Evolutionary conservation across 2,888 invertebrate species (phyloP), one percentile per base, ranked within the genome.

Genomic region (Lasioglossum villosulum): DNA sequence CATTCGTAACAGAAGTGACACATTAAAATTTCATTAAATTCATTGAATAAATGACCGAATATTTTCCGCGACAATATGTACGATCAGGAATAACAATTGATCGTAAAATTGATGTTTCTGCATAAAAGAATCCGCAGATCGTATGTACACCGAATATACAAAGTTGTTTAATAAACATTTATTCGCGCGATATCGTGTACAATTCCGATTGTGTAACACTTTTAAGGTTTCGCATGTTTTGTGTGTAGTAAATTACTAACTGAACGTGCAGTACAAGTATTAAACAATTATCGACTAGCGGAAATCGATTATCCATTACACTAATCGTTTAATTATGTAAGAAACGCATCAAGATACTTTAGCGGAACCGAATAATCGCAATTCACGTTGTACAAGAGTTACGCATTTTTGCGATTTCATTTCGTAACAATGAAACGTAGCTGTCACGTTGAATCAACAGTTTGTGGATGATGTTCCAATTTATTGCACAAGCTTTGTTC

Each of bases 281-380:
- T 59, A 37, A 8, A 74, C 23, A 72, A 74, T 79, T 56, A 27
- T 56, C 37, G 80, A 30, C 5, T 6, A 42, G 19, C 59, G 45
- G 23, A 68, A 45, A 68, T 80, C 45, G 56, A 42, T 74, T 80
- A 74, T 19, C 39, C 59, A 70, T 75, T 78, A 75, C 74, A 23
- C 42, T 74, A 74, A 84, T 82, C 74, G 39, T 59, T 12, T 6
- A 39, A 70, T 84, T 84, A 71, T 70, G 27, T 34, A 78, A 75
- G 39, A 6, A 12, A 14, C 6, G 12, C 39, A 23, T 42, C 16
- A 3, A 10, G 39, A 70, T 68, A 82, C 34, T 30, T 48, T 16
- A 27, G 37, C n/a, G 27, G n/a, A 12, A n/a, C 63, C 34, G 19
- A 63, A 63, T 63, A 39, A 39, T 73, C 14, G 66, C 19, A 66